These are phyloP conservation scores for Drosophila parabipectinata DNA, from an alignment of 1,140 invertebrate genomes.

Conservation along the genomic window DNA sequence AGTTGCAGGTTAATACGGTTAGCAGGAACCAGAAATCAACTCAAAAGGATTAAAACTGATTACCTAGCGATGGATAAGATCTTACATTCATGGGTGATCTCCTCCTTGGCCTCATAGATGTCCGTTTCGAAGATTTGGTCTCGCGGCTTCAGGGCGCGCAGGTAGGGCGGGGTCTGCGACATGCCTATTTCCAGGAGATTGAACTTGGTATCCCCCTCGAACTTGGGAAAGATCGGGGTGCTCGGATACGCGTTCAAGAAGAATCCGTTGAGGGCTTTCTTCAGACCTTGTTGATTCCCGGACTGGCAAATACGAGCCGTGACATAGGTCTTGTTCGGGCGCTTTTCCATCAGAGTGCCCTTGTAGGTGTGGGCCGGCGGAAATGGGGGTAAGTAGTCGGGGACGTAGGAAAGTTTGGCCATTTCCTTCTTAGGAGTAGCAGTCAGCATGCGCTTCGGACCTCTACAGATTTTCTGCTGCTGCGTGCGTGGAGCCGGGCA, in stretches of 20 bases:
- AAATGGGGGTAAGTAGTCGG: slow-evolving; percentile 44
- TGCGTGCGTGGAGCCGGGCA: background rate
- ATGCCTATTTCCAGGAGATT: slow-evolving; percentile 2
- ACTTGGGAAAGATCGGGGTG: slow-evolving; percentile 11
- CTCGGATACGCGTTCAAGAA: slow-evolving; percentile 5
- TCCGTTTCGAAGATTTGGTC: slow-evolving; percentile 32
- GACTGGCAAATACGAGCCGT: slow-evolving; percentile 8
- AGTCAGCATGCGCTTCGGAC: background rate
- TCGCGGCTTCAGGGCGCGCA: slow-evolving; percentile 42
- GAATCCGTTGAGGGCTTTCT: slow-evolving; percentile 35
- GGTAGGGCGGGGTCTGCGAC: slow-evolving; percentile 18
- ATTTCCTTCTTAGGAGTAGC: background rate
- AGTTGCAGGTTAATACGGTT: background rate
- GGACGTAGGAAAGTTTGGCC: slow-evolving; percentile 21
- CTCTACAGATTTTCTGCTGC: slow-evolving; percentile 29
- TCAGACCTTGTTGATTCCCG: background rate
- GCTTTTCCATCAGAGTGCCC: slow-evolving; percentile 15
- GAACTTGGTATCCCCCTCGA: background rate
- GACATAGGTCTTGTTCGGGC: slow-evolving; percentile 1
- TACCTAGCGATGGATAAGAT: background rate
- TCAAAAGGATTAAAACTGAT: background rate
- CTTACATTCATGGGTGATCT: slow-evolving; percentile 19
- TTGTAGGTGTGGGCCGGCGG: slow-evolving; percentile 47
- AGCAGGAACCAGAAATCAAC: background rate
- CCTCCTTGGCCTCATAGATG: slow-evolving; percentile 30